Evolutionary conservation across 2,888 invertebrate genomes (phyloP).

Genomic region (Heliconius ethilla): DNA sequence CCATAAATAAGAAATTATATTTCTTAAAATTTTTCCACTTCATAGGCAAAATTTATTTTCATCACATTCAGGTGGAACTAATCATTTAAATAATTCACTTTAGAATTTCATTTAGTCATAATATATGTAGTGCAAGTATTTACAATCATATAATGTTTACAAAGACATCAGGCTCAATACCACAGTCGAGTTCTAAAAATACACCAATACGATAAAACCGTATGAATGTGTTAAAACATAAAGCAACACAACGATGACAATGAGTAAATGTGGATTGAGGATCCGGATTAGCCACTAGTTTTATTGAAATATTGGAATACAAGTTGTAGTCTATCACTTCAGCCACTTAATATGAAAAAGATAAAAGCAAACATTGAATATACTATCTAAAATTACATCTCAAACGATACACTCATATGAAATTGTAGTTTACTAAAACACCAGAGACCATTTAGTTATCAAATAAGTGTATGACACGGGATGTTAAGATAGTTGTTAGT

Average conservation of each 20-base stretch:
- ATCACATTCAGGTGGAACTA: slow-evolving; percentile 52
- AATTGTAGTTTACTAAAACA: slow-evolving; percentile 37
- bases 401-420: slow-evolving; percentile 32
- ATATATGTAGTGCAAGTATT: slow-evolving; percentile 51
- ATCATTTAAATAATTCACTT: slow-evolving; percentile 52
- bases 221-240: slow-evolving; percentile 73
- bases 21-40: slow-evolving; percentile 55
- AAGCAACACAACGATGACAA: slow-evolving; percentile 72
- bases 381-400: slow-evolving; percentile 34
- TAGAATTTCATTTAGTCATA: slow-evolving; percentile 49
- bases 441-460: slow-evolving; percentile 37
- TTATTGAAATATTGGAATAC: slow-evolving; percentile 31
- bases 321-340: slow-evolving; percentile 22
- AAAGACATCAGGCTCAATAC: slow-evolving; percentile 70
- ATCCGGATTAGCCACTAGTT: slow-evolving; percentile 67
- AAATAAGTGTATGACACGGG: slow-evolving; percentile 35
- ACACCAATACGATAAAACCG: slow-evolving; percentile 76
- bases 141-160: slow-evolving; percentile 64
- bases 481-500: slow-evolving; percentile 36
- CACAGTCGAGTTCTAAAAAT: slow-evolving; percentile 76
- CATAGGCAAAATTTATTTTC: slow-evolving; percentile 61
- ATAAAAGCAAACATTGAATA: slow-evolving; percentile 34
- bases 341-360: slow-evolving; percentile 25
- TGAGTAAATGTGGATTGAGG: slow-evolving; percentile 65
- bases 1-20: slow-evolving; percentile 68